Base-by-base conservation (phyloP, 2,888 invertebrate genomes). In the Tyria jacobaeae region DNA sequence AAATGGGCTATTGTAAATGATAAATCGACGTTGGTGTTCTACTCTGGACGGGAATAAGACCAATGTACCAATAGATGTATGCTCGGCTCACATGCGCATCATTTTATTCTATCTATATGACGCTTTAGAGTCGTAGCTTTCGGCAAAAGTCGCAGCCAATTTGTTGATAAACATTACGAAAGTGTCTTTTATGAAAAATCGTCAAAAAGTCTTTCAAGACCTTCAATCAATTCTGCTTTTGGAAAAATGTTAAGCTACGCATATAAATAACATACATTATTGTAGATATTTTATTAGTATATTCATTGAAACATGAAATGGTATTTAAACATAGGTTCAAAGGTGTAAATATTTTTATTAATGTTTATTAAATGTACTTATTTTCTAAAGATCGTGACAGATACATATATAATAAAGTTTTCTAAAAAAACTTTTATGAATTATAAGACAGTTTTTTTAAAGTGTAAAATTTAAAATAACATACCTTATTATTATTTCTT, bases 281-380 rank as follows among this genome's bases (percentile, higher is more conserved):
- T 44, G 55, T 55, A 54, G 39, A 54, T 54, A 54, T 52, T 52
- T 41, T 53, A 51, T 62, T 49, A 64, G 58, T 34, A 44, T 58
- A 5, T 49, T 14, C 37, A 39, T 35, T 24, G 49, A 39, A 48
- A 52, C 37, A 15, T 17, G 59, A 10, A 55, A 34, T 61, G 68
- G 64, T 66, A 68, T 72, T 66, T 67, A 69, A 70, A 64, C 52
- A 44, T 70, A 66, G 76, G 76, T 77, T 78, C 76, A 75, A 75
- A 73, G 70, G 60, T 83, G 83, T 84, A 83, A 75, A 84, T 84
- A 83, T 75, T 66, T 60, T 70, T 51, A 50, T 9, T 49, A 60
- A 58, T 63, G 64, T 65, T 41, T 27, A 41, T 5, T 21, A 14
- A 35, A 35, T 35, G 34, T 35, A 35, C 35, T 51, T 14, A 34